phyloP scores from a whole-genome alignment of 2,797 vertebrate genomes.

The Simalia tracyae region DNA sequence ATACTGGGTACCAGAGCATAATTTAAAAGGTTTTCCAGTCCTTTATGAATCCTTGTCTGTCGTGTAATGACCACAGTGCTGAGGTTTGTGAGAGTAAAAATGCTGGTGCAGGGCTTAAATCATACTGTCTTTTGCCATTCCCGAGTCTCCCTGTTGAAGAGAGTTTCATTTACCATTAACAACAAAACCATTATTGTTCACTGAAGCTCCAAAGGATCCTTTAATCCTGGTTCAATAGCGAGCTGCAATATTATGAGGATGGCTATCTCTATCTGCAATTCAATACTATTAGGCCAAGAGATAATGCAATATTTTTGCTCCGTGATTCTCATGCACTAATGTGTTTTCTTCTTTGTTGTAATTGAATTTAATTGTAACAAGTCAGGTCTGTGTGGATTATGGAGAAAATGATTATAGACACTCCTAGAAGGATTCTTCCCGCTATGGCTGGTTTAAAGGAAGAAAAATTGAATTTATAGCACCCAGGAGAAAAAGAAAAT shows the following conservation, averaged over 20 bases:
- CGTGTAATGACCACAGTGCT: accelerated
- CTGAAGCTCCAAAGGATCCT: slow-evolving; percentile 12
- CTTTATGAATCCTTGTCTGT: not conserved
- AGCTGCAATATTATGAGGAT: not conserved
- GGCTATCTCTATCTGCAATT: slow-evolving; percentile 15
- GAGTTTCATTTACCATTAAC: slow-evolving; percentile 53
- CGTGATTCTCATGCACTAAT: not conserved
- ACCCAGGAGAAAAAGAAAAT: not conserved
- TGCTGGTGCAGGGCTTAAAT: not conserved
- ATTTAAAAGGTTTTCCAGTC: not conserved
- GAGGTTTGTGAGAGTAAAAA: slow-evolving; percentile 14
- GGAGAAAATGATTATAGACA: not conserved
- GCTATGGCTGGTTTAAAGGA: not conserved
- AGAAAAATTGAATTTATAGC: not conserved
- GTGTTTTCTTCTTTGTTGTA: not conserved
- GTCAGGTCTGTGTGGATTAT: not conserved
- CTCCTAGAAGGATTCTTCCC: not conserved
- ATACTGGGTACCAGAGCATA: not conserved
- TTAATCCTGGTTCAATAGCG: slow-evolving; percentile 29
- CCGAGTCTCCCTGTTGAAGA: not conserved
- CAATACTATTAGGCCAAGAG: not conserved
- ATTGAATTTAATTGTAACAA: not conserved
- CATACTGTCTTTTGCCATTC: not conserved
- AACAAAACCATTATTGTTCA: slow-evolving; percentile 29
- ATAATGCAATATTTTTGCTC: not conserved